Conservation (phyloP, 2,888 invertebrate species). For the Margaritifera margaritifera region DNA sequence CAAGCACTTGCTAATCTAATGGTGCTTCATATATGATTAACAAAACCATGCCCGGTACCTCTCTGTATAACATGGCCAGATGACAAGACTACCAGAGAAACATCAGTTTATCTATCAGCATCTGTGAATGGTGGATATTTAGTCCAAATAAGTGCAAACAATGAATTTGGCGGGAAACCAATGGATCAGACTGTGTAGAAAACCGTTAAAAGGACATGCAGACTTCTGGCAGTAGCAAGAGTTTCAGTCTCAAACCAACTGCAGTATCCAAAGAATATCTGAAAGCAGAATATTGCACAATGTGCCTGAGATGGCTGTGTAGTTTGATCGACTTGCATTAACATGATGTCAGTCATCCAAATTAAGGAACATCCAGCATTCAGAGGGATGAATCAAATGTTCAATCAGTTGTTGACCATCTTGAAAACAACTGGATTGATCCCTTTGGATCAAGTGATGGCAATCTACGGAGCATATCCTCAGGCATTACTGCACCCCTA, state of each 20-base stretch:
- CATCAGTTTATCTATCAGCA: conserved; percentile 7
- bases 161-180: conserved; percentile 37
- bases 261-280: conserved; percentile 31
- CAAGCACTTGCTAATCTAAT: no score
- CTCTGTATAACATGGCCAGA: no score
- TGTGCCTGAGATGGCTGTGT: conserved; percentile 11
- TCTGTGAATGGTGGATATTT: conserved; percentile 25
- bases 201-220: conserved; percentile 34
- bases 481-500: conserved; percentile 4
- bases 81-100: no score
- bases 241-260: conserved; percentile 26
- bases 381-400: conserved; percentile 7
- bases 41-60: no score
- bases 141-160: conserved; percentile 27
- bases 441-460: conserved; percentile 17
- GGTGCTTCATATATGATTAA: no score
- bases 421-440: conserved; percentile 27
- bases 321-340: neutral
- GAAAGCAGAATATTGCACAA: conserved; percentile 32
- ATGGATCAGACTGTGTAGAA: conserved; percentile 31
- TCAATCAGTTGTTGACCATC: conserved; percentile 7
- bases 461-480: conserved; percentile 15
- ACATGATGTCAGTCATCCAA: neutral
- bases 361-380: conserved; percentile 1
- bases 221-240: conserved; percentile 38